Evolutionary conservation across 2,797 vertebrate species (phyloP).

Genomic region (Peromyscus nudipes): DNA sequence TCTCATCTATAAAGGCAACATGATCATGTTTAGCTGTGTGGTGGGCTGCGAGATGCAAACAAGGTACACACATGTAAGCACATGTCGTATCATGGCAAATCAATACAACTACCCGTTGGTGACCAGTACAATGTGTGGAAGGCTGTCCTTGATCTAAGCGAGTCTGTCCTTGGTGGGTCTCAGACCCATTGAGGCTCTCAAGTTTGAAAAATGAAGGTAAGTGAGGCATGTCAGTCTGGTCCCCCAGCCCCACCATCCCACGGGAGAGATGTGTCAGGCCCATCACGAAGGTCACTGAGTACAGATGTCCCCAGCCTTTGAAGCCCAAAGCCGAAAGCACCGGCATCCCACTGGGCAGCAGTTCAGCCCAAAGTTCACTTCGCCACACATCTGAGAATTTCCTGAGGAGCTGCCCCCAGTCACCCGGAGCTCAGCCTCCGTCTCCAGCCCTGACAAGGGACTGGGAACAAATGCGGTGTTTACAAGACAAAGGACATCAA

Average conservation of each 20-base stretch:
- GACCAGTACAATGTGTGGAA: background rate
- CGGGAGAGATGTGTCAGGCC: constrained; percentile 58
- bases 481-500: constrained; percentile 68
- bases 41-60: background rate
- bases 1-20: background rate
- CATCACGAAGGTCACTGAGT: constrained; percentile 64
- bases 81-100: background rate
- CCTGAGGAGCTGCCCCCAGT: constrained; percentile 64
- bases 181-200: constrained; percentile 4
- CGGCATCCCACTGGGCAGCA: constrained; percentile 25
- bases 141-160: background rate
- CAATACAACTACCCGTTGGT: background rate
- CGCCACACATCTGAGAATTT: constrained; percentile 72
- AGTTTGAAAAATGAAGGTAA: constrained; percentile 52
- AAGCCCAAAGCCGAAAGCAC: constrained; percentile 65
- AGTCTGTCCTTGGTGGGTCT: background rate
- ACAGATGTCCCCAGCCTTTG: constrained; percentile 75
- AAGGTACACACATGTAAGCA: background rate
- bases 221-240: background rate
- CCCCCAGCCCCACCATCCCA: background rate
- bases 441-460: constrained; percentile 22
- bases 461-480: background rate
- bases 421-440: constrained; percentile 60
- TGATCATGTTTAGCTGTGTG: background rate
- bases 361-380: constrained; percentile 74